Percentiles rank a stretch among this genome's conserved stretches.
Evolutionary conservation across 2,113 vertebrate species (phyloP).

Genomic region (Aptenodytes patagonicus): DNA sequence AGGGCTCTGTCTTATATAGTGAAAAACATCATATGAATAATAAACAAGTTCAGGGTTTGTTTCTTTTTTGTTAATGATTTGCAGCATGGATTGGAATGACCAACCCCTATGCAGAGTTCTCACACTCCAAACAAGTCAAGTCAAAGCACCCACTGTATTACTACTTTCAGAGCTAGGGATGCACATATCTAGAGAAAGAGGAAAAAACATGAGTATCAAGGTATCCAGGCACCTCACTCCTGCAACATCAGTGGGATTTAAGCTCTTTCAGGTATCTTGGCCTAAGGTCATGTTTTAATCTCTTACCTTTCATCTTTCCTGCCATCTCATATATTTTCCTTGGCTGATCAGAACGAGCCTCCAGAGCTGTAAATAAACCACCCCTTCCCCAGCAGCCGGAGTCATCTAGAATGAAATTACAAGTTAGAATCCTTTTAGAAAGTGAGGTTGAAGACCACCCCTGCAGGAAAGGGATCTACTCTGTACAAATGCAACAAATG

Average conservation of each 20-base stretch:
- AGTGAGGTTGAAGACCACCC: background rate
- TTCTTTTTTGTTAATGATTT: background rate
- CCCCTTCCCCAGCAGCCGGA: conserved; percentile 89
- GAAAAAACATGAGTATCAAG: background rate
- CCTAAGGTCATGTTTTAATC: background rate
- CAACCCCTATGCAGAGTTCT: background rate
- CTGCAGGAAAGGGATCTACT: background rate
- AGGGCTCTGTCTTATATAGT: background rate
- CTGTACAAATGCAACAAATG: background rate
- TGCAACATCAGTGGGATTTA: background rate
- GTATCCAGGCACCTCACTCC: background rate
- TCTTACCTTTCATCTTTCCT: conserved; percentile 90
- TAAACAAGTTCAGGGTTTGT: background rate
- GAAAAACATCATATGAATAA: background rate
- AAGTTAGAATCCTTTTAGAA: background rate
- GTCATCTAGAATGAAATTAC: conserved; percentile 78
- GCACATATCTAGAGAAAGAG: background rate
- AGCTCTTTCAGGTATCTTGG: background rate
- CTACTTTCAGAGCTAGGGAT: background rate
- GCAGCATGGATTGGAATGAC: background rate
- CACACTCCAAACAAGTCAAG: background rate
- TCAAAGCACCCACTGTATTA: background rate
- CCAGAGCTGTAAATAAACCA: conserved; percentile 90
- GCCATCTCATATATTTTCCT: conserved; percentile 86
- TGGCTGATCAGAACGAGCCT: conserved; percentile 83